Evolutionary conservation across 2,113 vertebrate species (phyloP).

Genomic region (Struthidea cinerea): DNA sequence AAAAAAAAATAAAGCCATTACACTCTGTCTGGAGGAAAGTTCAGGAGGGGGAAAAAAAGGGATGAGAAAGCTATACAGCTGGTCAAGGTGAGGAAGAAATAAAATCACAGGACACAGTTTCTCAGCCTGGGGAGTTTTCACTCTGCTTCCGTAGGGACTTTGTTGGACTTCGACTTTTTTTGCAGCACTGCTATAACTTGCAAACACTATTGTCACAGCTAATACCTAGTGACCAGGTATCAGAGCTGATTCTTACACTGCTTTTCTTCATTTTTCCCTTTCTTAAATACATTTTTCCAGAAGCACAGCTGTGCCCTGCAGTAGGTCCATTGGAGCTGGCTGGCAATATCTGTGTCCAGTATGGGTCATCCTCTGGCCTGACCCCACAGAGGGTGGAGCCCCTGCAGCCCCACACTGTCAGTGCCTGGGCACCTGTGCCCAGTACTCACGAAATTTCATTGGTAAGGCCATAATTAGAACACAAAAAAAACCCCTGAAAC

Average conservation of each 20-base stretch:
- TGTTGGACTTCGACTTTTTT: neutral
- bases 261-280: neutral
- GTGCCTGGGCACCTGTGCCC: neutral
- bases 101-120: neutral
- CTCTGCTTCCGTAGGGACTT: neutral
- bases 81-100: neutral
- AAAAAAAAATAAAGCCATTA: neutral
- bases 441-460: neutral
- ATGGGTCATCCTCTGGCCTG: neutral
- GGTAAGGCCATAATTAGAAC: neutral
- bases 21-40: neutral
- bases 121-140: neutral
- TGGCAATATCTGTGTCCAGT: neutral
- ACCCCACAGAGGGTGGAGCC: too few species aligned
- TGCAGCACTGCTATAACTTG: neutral
- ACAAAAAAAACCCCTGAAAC: accelerated
- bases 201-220: neutral
- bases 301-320: neutral
- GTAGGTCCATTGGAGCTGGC: neutral
- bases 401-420: neutral
- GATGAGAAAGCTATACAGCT: neutral
- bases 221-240: neutral
- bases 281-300: neutral
- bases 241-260: neutral
- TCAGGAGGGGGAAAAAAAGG: neutral